A percentile compares a stretch with the other conserved stretches of the same genome.
Conservation (phyloP, 2,888 invertebrate genomes). For the Apantesis nais region DNA sequence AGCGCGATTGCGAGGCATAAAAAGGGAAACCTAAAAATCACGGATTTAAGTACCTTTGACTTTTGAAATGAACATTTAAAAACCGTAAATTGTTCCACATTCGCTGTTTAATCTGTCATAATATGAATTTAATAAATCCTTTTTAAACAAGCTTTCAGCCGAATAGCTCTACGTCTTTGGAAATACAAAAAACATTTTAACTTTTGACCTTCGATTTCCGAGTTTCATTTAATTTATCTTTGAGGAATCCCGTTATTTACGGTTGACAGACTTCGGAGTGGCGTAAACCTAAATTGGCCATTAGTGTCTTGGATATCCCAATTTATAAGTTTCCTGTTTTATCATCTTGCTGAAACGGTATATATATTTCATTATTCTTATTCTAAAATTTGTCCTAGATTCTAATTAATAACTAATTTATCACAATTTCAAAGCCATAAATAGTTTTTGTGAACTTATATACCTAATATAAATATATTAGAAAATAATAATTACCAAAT, state of each 20-base stretch:
- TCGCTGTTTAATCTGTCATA: neutral
- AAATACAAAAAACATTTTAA: constrained; percentile 21
- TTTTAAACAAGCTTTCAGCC: neutral
- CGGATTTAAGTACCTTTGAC: neutral
- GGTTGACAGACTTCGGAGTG: constrained; percentile 35
- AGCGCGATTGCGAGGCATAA: too few species aligned
- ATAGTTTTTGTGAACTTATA: neutral
- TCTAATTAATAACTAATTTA: neutral
- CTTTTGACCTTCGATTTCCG: constrained; percentile 25
- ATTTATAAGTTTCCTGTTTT: constrained; percentile 44
- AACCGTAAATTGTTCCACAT: neutral
- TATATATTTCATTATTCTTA: neutral
- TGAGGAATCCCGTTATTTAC: constrained; percentile 35
- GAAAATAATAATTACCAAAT: neutral
- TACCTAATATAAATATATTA: neutral
- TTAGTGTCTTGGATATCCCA: constrained; percentile 39
- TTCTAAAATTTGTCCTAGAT: neutral
- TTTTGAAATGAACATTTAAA: neutral
- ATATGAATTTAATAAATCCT: neutral
- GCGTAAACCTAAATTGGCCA: constrained; percentile 50
- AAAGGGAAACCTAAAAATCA: neutral
- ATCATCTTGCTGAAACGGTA: constrained; percentile 9
- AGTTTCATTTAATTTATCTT: constrained; percentile 43
- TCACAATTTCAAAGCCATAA: neutral
- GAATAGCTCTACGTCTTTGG: neutral